These are phyloP conservation scores for Tridacna gigas DNA, from an alignment of 2,888 invertebrate genomes.

Conservation along the genomic window DNA sequence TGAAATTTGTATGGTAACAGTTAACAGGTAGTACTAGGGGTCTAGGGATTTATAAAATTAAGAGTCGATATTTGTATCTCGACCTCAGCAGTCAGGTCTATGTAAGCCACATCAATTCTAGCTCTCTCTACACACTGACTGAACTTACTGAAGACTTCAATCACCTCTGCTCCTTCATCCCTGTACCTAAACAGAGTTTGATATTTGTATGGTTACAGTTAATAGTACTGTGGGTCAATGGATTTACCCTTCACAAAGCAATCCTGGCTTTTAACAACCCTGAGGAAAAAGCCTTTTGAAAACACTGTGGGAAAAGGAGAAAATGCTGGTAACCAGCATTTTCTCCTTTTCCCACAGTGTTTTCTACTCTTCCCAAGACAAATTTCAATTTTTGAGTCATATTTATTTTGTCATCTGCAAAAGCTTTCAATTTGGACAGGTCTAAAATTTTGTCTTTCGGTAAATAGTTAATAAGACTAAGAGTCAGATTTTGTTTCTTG, in stretches of 20 bases:
- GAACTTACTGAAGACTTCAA: constrained; percentile 93
- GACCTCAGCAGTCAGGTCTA: constrained; percentile 94
- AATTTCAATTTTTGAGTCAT: too few relatives aligned
- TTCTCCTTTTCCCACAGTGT: too few relatives aligned
- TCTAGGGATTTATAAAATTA: neutral
- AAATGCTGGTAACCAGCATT: too few relatives aligned
- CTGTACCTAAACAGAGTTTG: constrained; percentile 81
- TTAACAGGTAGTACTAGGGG: neutral
- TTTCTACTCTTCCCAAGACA: too few relatives aligned
- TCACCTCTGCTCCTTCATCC: constrained; percentile 86
- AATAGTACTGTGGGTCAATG: neutral
- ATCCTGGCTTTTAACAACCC: too few relatives aligned
- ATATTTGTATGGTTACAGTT: neutral
- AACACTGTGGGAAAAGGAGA: too few relatives aligned
- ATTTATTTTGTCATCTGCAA: too few relatives aligned
- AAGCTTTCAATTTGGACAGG: too few relatives aligned
- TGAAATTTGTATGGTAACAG: neutral
- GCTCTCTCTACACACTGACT: constrained; percentile 93
- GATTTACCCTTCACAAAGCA: too few relatives aligned
- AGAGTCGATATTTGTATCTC: constrained; percentile 83
- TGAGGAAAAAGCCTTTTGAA: too few relatives aligned
- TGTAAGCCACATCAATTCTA: constrained; percentile 98
- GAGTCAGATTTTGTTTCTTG: constrained; percentile 83
- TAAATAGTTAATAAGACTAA: too few relatives aligned
- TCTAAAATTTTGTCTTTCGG: too few relatives aligned